Evolutionary conservation across 2,888 invertebrate species (phyloP), one percentile per base, ranked within the genome.

Genomic region (Drosophila paranaensis): DNA sequence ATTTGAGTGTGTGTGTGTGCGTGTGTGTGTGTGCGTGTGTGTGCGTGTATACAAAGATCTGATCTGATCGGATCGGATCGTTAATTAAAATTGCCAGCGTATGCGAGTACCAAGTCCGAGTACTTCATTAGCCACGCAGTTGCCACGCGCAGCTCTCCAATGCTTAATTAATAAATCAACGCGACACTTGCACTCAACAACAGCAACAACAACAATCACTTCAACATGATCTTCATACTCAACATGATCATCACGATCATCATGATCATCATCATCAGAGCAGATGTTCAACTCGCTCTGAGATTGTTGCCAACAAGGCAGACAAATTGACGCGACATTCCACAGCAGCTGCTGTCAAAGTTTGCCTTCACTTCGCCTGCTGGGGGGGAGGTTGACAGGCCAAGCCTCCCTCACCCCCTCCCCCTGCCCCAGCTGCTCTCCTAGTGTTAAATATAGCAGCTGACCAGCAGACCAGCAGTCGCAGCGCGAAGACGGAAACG

Each of bases 101-200:
- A 64, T 62, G 46, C 42, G 62, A 71, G 71, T 60, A 40, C 48
- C 56, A 33, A 79, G 66, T 58, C 54, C 70, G 77, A 77, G 72
- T 80, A 79, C 86, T 86, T 90, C 79, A 86, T 88, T 88, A 89
- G 82, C 82, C 66, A 66, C 78, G 69, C 76, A 76, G 74, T 73
- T 82, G 87, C 87, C 82, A 87, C 81, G 84, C 87, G 88, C 70
- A 79, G 73, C 88, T 77, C 88, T 77, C 75, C 82, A 79, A 82
- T 87, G 82, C 85, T 91, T 90, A 91, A 91, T 91, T 91, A 91
- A 91, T 91, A 91, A 91, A 91, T 91, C 91, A 91, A 91, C 91
- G 88, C 90, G 91, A 90, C 91, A 91, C 90, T 90, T 90, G 84
- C 87, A 79, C 85, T 89, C 85, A 74, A 71, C 82, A 77, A 79